Evolutionary conservation across 2,797 vertebrate genomes (phyloP), one percentile per base, ranked within the genome.

Genomic region (Dendrocincla tyrannina): DNA sequence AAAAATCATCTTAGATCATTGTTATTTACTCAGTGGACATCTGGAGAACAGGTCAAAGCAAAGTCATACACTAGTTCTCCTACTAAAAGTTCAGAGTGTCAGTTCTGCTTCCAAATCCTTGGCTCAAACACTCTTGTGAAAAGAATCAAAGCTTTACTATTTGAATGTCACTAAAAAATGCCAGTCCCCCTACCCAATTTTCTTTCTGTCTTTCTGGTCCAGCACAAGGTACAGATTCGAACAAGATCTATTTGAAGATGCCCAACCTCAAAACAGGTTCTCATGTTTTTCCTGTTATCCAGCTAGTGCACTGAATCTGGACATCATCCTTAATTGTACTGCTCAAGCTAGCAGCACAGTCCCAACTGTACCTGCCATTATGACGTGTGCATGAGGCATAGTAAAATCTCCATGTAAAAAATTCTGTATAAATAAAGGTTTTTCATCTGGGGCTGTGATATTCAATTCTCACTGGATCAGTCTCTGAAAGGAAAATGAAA

Each of bases 1-100:
- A 77, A 96, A 92, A 89, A 93, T 81, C 66, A 44, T 79, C 76
- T 95, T 83, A 94, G 46, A 72, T 74, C 63, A n/a, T 58, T 92
- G 39, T 80, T 96, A 89, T 69, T 77, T 94, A 67, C 49, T 95
- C 63, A 22, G 17, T 72, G 85, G 66, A 68, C 56, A 91, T 32
- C 56, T 93, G 79, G 52, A 96, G 73, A 79, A 77, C 13, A 93
- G 87, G 89, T 90, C 77, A 85, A 44, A 89, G 49, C 33, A 91
- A 96, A 84, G 95, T 94, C 87, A 93, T 89, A 22, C 59, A 58
- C 58, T 63, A 75, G 50, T 33, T 80, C 33, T 85, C 18, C 39
- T 73, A 23, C 62, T 67, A 49, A 35, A 68, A 91, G 52, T 46
- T 70, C 32, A 75, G 11, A 11, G 16, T 58, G 59, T 81, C 37